These are phyloP conservation scores for Dicroscelio sp. DNA, from an alignment of 2,888 invertebrate genomes.

Conservation along the genomic window DNA sequence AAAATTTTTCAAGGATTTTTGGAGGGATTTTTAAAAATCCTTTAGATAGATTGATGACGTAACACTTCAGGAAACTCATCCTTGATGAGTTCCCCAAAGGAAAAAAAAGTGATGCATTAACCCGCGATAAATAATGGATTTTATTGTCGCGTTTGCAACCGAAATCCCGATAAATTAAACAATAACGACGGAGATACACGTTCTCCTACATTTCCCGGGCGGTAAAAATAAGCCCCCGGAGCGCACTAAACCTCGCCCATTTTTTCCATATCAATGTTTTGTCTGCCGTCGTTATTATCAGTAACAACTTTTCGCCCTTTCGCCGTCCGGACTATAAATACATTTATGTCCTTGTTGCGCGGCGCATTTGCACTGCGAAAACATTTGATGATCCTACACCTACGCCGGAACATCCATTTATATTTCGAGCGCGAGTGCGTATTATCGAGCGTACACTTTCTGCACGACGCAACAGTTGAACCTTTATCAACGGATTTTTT, in stretches of 20 bases:
- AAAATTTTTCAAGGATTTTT: too few species aligned
- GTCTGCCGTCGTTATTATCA: conserved; percentile 59
- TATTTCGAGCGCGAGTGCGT: conserved; percentile 31
- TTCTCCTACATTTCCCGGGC: conserved; percentile 41
- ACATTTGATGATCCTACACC: conserved; percentile 63
- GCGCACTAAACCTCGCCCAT: conserved; percentile 50
- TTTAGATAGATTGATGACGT: background rate
- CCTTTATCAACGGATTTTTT: conserved; percentile 41
- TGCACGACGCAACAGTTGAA: conserved; percentile 3
- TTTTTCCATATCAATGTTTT: conserved; percentile 55
- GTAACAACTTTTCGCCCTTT: conserved; percentile 42
- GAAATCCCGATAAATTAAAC: conserved; percentile 50
- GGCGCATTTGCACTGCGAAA: conserved; percentile 38
- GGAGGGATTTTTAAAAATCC: too few species aligned
- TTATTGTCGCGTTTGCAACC: conserved; percentile 47
- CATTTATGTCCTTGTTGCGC: conserved; percentile 37
- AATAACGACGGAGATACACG: conserved; percentile 22
- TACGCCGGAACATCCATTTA: conserved; percentile 52
- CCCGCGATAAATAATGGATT: conserved; percentile 33
- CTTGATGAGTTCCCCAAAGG: background rate
- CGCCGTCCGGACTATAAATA: conserved; percentile 41
- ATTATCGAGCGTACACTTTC: conserved; percentile 32
- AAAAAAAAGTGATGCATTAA: background rate
- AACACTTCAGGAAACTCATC: too few species aligned
- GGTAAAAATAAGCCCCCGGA: conserved; percentile 43